Conservation (phyloP, 2,888 invertebrate genomes). For the Cataglyphis rosenhaueri region DNA sequence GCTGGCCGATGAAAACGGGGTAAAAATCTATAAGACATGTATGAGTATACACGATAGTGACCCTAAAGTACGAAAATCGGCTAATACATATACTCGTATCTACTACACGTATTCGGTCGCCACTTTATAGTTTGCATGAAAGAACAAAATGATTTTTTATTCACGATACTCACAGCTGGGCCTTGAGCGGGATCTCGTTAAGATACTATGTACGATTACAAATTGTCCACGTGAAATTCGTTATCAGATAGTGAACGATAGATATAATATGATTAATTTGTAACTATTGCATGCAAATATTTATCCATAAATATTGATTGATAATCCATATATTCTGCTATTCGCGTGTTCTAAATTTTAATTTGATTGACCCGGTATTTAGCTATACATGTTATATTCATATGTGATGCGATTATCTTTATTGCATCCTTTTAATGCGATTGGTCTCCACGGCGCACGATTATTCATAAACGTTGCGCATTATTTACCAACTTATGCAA, state of each 20-base stretch:
- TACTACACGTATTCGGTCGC: conserved; percentile 14
- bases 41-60: conserved; percentile 49
- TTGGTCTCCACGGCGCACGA: conserved; percentile 7
- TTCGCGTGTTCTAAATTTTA: conserved; percentile 16
- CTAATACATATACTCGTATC: conserved; percentile 51
- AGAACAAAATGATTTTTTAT: conserved; percentile 53
- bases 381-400: conserved; percentile 1
- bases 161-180: conserved; percentile 38
- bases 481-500: conserved; percentile 41
- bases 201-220: conserved; percentile 30
- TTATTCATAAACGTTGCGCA: conserved; percentile 38
- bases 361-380: conserved; percentile 1
- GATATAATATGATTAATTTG: neutral
- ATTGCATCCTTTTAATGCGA: conserved; percentile 22
- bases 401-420: neutral
- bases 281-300: neutral
- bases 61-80: conserved; percentile 55
- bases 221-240: conserved; percentile 14
- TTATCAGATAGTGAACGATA: neutral
- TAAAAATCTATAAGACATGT: neutral
- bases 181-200: conserved; percentile 33
- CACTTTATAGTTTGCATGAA: conserved; percentile 67
- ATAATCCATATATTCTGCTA: neutral
- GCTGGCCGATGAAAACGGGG: conserved; percentile 1
- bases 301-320: neutral